Percentiles rank a stretch among this genome's conserved stretches.
These are phyloP conservation scores for Melanotus villosus DNA, from an alignment of 2,888 invertebrate genomes.

Conservation along the genomic window DNA sequence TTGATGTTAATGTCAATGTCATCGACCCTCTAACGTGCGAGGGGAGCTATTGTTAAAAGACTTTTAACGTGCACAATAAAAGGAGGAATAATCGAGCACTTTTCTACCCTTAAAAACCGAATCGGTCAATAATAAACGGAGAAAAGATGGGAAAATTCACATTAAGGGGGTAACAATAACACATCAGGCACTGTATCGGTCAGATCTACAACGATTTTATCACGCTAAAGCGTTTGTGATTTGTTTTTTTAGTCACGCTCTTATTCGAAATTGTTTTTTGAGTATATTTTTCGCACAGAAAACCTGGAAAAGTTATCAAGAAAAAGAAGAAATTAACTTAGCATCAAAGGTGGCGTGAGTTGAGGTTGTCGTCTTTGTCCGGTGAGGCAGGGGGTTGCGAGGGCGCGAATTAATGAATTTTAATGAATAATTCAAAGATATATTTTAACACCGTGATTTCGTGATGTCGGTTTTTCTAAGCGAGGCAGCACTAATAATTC, in stretches of 20 bases:
- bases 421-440: not conserved
- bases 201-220: too few relatives aligned
- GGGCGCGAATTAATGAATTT: not conserved
- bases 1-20: slow-evolving; percentile 34
- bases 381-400: not conserved
- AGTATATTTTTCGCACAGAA: too few relatives aligned
- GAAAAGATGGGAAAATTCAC: slow-evolving; percentile 2
- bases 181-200: too few relatives aligned
- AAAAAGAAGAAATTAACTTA: too few relatives aligned
- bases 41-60: slow-evolving; percentile 2
- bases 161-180: slow-evolving; percentile 7
- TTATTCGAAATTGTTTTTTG: too few relatives aligned
- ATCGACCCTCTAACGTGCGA: slow-evolving; percentile 26
- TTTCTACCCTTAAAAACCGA: slow-evolving; percentile 7
- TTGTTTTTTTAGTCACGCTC: too few relatives aligned
- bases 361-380: not conserved
- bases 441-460: too few relatives aligned
- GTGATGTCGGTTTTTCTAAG: not conserved
- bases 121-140: not conserved
- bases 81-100: slow-evolving; percentile 1
- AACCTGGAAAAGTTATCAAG: too few relatives aligned
- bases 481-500: not conserved
- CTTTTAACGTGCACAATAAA: slow-evolving; percentile 1
- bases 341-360: not conserved
- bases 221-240: too few relatives aligned